Base-by-base conservation (phyloP, 2,113 vertebrate species). In the Copsychus sechellarum region DNA sequence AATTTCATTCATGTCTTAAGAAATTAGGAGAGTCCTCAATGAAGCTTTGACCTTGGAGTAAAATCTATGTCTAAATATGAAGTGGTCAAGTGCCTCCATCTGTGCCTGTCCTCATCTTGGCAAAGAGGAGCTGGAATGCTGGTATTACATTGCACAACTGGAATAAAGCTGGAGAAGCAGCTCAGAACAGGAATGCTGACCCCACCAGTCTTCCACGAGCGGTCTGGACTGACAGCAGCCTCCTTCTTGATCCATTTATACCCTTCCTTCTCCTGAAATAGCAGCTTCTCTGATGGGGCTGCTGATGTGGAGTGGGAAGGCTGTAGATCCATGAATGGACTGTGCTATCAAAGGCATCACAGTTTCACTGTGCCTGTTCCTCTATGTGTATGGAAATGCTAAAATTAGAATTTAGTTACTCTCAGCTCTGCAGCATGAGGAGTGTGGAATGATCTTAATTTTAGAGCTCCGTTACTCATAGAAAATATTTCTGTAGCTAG, bases 141-240 rank as follows among this genome's bases (percentile, higher is more conserved):
- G 11, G 3, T 53, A 14, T 4, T 42, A 1, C 5, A 9, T 28
- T 20, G 17, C 6, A 20, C 4, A 45, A 14, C 13, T 25, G 61
- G 53, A 79, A 50, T 48, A 23, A 61, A 66, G n/a, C 10, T 1
- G 5, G 16, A 84, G 17, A 88, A 85, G 38, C 31, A 11, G 13
- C 19, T 81, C 57, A 47, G 58, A 47, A 51, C 2, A 31, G 31
- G 11, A 70, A 5, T 5, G 8, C 9, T 77, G 72, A 58, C 4
- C 3, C 4, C 29, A 28, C 4, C 33, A 28, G 22, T 16, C 12
- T 61, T 56, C 3, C 8, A 18, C 0, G 3, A 54, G 4, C 5
- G 45, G n/a, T 40, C 17, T 60, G 29, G 8, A 34, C 4, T 64
- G 34, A 40, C n/a, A 61, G 13, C 42, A 81, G 14, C 31, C 43